Base-by-base conservation (phyloP, 2,113 vertebrate genomes). In the Bothrops jararaca region DNA sequence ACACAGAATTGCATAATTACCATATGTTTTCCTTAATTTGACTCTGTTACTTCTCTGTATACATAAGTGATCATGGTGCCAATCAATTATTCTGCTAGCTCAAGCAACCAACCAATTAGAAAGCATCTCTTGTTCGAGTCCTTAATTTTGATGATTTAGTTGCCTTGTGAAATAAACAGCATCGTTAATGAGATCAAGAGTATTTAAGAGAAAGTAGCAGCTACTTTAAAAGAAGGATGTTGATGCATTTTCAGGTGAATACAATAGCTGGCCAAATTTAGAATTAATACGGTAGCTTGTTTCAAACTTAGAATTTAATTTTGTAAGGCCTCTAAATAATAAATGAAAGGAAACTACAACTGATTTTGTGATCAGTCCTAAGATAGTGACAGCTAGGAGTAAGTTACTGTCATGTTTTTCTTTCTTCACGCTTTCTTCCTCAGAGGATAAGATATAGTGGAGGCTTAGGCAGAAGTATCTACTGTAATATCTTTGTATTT, bases 21-120 rank as follows among this genome's bases (percentile, higher is more conserved):
- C 96, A 95, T 98, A 97, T 97, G 97, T 97, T 97, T 97, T 97
- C 97, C 97, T 97, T 97, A 97, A 97, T 97, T 95, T 95, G 92
- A 97, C 96, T 97, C 94, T 97, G 96, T 96, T 97, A 97, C 96
- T 91, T 97, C 95, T 92, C 93, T 97, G 95, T 96, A 96, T 97
- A 93, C 96, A 95, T 96, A 95, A 92, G 94, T 48, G 93, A 97
- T 97, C 97, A 94, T 89, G 56, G 86, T 96, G 97, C 97, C 97
- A 97, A 97, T 98, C 97, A 97, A 97, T 97, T 97, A 96, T 95
- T 95, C 95, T 96, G 96, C 95, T 95, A 97, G 93, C 22, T 69
- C 93, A 52, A 95, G 95, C 96, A 96, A 96, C 97, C 97, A 96
- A 95, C 93, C 95, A 95, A 97, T 97, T 96, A 97, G 93, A 96